Percentiles rank a stretch among this genome's conserved stretches.
phyloP scores from a whole-genome alignment of 2,113 vertebrate genomes.

The Syngnathus typhle region DNA sequence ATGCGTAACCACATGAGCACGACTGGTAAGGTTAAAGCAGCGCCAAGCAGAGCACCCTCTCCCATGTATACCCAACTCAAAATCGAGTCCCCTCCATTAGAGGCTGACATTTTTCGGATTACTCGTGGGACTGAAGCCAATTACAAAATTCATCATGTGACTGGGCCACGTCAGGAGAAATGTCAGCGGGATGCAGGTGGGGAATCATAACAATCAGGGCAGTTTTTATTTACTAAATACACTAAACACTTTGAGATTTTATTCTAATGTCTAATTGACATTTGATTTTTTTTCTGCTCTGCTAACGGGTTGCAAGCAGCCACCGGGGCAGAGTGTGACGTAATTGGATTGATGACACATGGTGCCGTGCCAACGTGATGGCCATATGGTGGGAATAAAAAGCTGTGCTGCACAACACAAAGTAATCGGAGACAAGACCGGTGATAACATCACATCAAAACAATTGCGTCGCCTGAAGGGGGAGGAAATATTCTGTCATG shows the following conservation, averaged over 20 bases:
- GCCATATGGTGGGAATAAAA: conserved; percentile 11
- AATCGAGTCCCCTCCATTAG: conserved; percentile 21
- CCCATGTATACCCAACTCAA: conserved; percentile 18
- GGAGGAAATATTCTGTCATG: not conserved
- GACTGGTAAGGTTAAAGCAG: conserved; percentile 37
- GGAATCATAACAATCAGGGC: not conserved
- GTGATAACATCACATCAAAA: conserved; percentile 10
- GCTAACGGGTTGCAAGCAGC: not conserved
- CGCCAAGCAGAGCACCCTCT: conserved; percentile 29
- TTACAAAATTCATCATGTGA: conserved; percentile 2
- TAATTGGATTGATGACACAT: conserved; percentile 10
- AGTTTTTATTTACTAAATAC: not conserved
- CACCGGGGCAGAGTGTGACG: not conserved
- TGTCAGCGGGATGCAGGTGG: not conserved
- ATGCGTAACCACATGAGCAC: conserved; percentile 12
- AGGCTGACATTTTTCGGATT: conserved; percentile 4
- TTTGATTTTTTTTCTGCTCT: not conserved
- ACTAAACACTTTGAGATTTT: not conserved
- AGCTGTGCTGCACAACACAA: conserved; percentile 4
- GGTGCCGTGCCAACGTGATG: not conserved
- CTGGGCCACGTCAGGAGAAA: conserved; percentile 7
- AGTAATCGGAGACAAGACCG: conserved; percentile 5
- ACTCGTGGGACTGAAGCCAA: not conserved
- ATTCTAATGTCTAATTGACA: not conserved
- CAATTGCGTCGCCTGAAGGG: not conserved